A percentile compares a stretch with the other conserved stretches of the same genome.
phyloP scores from a whole-genome alignment of 2,797 vertebrate species.

The Acanthiza pusilla region DNA sequence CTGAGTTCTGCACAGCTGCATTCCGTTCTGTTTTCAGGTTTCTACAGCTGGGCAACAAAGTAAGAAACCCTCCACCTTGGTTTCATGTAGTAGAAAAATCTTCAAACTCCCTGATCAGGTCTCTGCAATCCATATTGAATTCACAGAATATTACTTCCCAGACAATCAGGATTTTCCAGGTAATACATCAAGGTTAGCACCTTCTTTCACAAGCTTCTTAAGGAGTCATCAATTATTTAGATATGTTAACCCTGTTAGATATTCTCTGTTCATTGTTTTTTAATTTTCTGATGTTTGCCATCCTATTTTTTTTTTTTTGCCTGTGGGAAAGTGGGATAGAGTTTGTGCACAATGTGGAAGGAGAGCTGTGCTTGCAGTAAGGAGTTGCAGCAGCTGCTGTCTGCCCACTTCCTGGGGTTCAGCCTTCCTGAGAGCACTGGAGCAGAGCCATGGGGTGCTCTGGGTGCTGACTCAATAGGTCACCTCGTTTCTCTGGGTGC shows the following conservation, averaged over 20 bases:
- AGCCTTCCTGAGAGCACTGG: background rate
- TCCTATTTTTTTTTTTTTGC: background rate
- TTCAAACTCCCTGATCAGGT: slow-evolving; percentile 80
- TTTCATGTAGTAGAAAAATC: slow-evolving; percentile 89
- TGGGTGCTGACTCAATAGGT: background rate
- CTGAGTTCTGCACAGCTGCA: background rate
- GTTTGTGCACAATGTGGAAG: background rate
- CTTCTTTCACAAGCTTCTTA: background rate
- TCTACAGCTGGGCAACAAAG: slow-evolving; percentile 89
- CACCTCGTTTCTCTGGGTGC: background rate
- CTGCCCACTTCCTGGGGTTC: background rate
- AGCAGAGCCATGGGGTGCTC: background rate
- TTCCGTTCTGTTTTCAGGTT: slow-evolving; percentile 74
- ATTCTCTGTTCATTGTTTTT: background rate
- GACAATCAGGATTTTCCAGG: slow-evolving; percentile 87
- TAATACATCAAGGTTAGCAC: slow-evolving; percentile 69
- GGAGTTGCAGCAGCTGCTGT: background rate
- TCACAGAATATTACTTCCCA: slow-evolving; percentile 95
- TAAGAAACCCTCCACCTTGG: slow-evolving; percentile 89
- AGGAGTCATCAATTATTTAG: background rate
- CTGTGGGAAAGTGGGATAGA: background rate
- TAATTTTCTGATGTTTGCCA: background rate
- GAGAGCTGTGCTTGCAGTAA: background rate
- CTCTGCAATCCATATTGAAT: slow-evolving; percentile 92
- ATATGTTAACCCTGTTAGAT: background rate